phyloP scores from a whole-genome alignment of 2,797 vertebrate genomes.

The Danionella dracula region DNA sequence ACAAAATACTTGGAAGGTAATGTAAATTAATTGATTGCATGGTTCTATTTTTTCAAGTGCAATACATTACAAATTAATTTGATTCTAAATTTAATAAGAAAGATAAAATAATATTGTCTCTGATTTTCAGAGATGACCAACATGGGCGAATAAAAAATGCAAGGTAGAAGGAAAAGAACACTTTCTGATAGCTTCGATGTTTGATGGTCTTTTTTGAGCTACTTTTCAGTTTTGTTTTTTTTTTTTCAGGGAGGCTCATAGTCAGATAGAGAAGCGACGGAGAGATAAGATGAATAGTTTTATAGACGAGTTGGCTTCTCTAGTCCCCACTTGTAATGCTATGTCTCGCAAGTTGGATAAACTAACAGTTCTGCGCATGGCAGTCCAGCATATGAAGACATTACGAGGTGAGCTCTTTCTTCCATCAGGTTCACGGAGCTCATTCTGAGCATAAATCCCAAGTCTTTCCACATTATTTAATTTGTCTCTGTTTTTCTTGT shows the following conservation, averaged over 20 bases:
- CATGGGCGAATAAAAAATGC: constrained; percentile 96
- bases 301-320: constrained; percentile 92
- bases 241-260: constrained; percentile 86
- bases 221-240: constrained; percentile 23
- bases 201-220: background rate
- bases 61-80: no score
- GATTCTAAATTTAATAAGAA: background rate
- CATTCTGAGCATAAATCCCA: background rate
- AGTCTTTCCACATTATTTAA: background rate
- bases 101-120: background rate
- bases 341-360: constrained; percentile 98
- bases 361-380: constrained; percentile 95
- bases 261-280: constrained; percentile 93
- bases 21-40: no score
- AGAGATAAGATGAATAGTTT: constrained; percentile 99
- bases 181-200: background rate
- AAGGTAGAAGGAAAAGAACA: constrained; percentile 67
- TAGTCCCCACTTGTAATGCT: constrained; percentile 95
- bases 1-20: constrained; percentile 91
- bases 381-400: constrained; percentile 98
- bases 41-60: no score
- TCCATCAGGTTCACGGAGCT: background rate
- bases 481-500: background rate
- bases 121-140: constrained; percentile 76
- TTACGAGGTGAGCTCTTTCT: constrained; percentile 77